Percentiles rank a stretch among this genome's conserved stretches.
phyloP scores from a whole-genome alignment of 2,113 vertebrate genomes.

The Epinephelus moara region DNA sequence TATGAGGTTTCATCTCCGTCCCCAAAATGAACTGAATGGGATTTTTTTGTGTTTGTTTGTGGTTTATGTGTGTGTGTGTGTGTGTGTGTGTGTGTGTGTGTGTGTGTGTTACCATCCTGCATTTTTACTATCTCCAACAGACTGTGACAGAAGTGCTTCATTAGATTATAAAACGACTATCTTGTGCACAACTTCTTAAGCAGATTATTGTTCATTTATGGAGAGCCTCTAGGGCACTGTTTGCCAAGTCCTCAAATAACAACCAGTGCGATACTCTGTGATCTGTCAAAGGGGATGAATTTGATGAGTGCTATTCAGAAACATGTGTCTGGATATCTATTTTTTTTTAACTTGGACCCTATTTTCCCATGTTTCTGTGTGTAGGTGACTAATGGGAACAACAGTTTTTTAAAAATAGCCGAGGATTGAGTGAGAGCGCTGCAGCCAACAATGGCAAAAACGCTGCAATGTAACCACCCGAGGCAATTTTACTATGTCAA shows the following conservation, averaged over 20 bases:
- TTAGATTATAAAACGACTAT: slow-evolving; percentile 55
- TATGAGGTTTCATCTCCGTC: slow-evolving; percentile 33
- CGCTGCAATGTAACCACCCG: too few species aligned
- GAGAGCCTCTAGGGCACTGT: slow-evolving; percentile 30
- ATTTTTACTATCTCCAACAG: slow-evolving; percentile 44
- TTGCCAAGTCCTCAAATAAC: slow-evolving; percentile 49
- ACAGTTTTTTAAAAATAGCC: too few species aligned
- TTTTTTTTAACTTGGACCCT: too few species aligned
- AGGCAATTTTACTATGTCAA: too few species aligned
- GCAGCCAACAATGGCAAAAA: too few species aligned
- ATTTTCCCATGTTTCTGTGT: too few species aligned
- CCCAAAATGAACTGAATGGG: slow-evolving; percentile 44
- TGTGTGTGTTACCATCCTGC: slow-evolving; percentile 17
- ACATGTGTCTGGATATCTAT: slow-evolving; percentile 18
- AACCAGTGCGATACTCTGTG: slow-evolving; percentile 9
- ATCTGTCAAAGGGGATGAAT: slow-evolving; percentile 43
- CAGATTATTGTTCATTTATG: slow-evolving; percentile 58
- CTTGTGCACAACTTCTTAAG: slow-evolving; percentile 46
- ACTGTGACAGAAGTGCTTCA: slow-evolving; percentile 57
- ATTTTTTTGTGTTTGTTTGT: not conserved
- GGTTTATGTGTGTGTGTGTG: not conserved
- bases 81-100: slow-evolving; percentile 7
- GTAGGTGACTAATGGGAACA: too few species aligned
- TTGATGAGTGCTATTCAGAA: slow-evolving; percentile 23
- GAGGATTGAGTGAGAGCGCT: too few species aligned